phyloP scores from a whole-genome alignment of 2,113 vertebrate species.

The Ptilonorhynchus violaceus region DNA sequence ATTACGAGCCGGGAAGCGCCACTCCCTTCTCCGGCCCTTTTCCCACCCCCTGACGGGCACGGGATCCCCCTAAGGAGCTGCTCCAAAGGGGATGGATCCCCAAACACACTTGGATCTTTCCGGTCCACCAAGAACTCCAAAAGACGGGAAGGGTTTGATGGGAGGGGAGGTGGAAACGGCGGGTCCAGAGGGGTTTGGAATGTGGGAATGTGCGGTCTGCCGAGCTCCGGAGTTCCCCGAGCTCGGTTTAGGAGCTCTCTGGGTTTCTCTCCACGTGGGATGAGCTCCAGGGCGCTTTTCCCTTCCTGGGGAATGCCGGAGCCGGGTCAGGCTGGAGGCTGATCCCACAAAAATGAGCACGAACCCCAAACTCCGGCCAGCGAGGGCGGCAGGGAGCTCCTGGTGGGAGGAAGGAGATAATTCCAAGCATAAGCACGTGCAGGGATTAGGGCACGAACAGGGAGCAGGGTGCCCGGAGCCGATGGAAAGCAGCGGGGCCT shows the following conservation, averaged over 20 bases:
- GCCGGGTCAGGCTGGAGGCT: rapidly evolving
- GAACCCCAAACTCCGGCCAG: rapidly evolving
- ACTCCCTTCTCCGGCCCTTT: constrained; percentile 14
- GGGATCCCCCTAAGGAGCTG: constrained; percentile 39
- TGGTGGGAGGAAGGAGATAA: background rate
- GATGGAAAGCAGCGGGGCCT: background rate
- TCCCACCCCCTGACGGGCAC: constrained; percentile 57
- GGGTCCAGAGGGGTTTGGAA: background rate
- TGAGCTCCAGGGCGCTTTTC: rapidly evolving
- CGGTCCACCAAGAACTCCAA: too few relatives aligned
- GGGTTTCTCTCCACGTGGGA: rapidly evolving
- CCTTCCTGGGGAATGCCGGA: background rate
- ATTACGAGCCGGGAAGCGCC: constrained; percentile 57
- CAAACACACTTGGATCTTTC: background rate
- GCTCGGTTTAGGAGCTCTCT: background rate
- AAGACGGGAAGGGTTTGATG: too few relatives aligned
- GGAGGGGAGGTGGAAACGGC: too few relatives aligned
- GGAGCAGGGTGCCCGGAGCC: background rate
- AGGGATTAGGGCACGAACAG: background rate
- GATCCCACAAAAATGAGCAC: background rate
- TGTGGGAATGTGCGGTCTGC: rapidly evolving
- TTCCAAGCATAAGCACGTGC: background rate
- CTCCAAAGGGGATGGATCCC: constrained; percentile 23
- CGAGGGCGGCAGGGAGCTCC: background rate
- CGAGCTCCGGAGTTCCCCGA: rapidly evolving